Percentiles rank a stretch among this genome's conserved stretches.
Evolutionary conservation across 2,113 vertebrate genomes (phyloP).

Genomic region (Cyanistes caeruleus): DNA sequence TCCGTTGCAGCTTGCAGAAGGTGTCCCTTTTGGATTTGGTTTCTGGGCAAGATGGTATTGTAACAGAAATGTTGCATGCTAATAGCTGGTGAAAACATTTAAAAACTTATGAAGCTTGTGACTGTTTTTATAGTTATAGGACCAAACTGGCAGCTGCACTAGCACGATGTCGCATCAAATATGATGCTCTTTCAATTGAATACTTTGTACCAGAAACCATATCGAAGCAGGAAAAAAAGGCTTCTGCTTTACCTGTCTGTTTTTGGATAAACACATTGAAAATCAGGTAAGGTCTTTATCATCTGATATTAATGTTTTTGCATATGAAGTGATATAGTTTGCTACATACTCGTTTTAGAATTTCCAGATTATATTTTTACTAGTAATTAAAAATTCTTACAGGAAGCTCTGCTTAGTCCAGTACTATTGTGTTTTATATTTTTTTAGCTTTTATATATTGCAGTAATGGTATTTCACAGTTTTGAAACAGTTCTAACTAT

Average conservation of each 20-base stretch:
- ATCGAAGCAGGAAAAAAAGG: conserved; percentile 79
- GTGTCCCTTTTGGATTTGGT: neutral
- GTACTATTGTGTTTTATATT: neutral
- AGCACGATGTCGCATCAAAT: conserved; percentile 88
- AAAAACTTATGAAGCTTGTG: neutral
- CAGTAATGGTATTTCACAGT: neutral
- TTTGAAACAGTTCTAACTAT: neutral
- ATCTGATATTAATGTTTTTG: neutral
- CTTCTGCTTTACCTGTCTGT: conserved; percentile 81
- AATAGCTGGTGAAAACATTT: neutral
- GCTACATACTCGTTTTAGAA: neutral
- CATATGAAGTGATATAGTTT: neutral
- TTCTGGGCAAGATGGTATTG: neutral
- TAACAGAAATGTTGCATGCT: neutral
- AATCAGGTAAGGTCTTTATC: conserved; percentile 78
- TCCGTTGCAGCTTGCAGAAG: neutral
- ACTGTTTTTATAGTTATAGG: conserved; percentile 78
- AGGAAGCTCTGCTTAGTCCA: neutral
- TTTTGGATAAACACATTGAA: conserved; percentile 87
- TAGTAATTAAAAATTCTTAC: neutral
- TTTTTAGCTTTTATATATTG: neutral
- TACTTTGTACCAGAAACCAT: conserved; percentile 82
- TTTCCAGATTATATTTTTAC: neutral
- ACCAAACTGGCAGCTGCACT: conserved; percentile 88
- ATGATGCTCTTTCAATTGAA: conserved; percentile 82